Evolutionary conservation across 1,140 invertebrate genomes (phyloP), one percentile per base, ranked within the genome.

Genomic region (Wasmannia auropunctata): DNA sequence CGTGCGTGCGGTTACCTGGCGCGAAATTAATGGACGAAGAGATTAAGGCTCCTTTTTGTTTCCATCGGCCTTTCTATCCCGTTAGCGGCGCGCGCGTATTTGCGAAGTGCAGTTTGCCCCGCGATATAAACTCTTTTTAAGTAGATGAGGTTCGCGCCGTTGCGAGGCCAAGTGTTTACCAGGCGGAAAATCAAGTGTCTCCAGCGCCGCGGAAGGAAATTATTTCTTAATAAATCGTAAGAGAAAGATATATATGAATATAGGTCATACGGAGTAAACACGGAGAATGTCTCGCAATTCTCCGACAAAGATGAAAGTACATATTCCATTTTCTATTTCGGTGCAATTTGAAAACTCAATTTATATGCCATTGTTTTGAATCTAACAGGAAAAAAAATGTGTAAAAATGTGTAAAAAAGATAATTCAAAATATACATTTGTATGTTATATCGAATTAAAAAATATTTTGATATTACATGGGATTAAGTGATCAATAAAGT

Each of bases 101-200:
- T 79, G 43, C n/a, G 4, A 79, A 25, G 25, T 51, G 40, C n/a
- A n/a, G n/a, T 49, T 79, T 79, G 31, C 14, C n/a, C n/a, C 14
- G 43, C 28, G 43, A 37, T 79, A 28, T 79, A 80, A 80, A 54
- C 8, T 67, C 76, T 80, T 80, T 67, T 54, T 49, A 80, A 67
- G 60, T 40, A 40, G 31, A 67, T 22, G 7, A 14, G 28, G n/a
- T 51, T 0, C 22, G 31, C 3, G n/a, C 1, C 31, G 34, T 37
- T n/a, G 14, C 51, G 6, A 62, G 11, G 10, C 56, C 56, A 37
- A 22, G n/a, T 67, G 31, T 80, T 80, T 80, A 54, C 62, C n/a
- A 31, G 54, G 62, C n/a, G 62, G 62, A 80, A 80, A 80, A 80
- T 80, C 43, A 67, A 80, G 10, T 54, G 43, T 80, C 28, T 67